Percentiles rank a stretch among this genome's conserved stretches.
Evolutionary conservation across 2,113 vertebrate genomes (phyloP).

Genomic region (Chascanopsetta lugubris): DNA sequence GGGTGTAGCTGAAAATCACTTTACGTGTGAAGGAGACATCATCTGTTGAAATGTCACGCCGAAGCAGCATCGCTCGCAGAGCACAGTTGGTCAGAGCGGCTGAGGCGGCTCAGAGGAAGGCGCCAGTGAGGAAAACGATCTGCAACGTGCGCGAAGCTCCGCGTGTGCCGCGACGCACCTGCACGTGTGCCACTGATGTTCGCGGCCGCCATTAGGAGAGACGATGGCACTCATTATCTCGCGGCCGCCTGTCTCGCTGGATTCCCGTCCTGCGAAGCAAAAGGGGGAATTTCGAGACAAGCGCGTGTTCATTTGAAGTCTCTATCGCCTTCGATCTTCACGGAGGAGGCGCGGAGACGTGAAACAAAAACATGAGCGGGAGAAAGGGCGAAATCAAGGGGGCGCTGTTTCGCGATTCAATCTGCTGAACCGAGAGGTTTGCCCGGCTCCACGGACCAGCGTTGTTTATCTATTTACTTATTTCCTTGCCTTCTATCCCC

Average conservation of each 20-base stretch:
- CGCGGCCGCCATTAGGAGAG: slow-evolving; percentile 63
- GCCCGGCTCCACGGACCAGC: slow-evolving; percentile 57
- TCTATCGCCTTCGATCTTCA: slow-evolving; percentile 32
- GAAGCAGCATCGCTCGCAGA: slow-evolving; percentile 23
- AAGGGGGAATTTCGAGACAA: slow-evolving; percentile 26
- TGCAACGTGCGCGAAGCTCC: slow-evolving; percentile 44
- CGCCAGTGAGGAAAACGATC: slow-evolving; percentile 37
- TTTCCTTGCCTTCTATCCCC: slow-evolving; percentile 55
- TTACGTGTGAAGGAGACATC: slow-evolving; percentile 50
- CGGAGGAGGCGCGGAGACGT: slow-evolving; percentile 29
- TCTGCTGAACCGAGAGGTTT: slow-evolving; percentile 53
- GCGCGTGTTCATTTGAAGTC: slow-evolving; percentile 37
- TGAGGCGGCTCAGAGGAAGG: slow-evolving; percentile 42
- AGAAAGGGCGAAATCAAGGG: slow-evolving; percentile 26
- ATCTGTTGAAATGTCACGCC: slow-evolving; percentile 54
- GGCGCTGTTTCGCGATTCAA: slow-evolving; percentile 36
- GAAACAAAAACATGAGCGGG: slow-evolving; percentile 35
- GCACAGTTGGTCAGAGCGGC: slow-evolving; percentile 32
- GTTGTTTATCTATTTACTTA: slow-evolving; percentile 32
- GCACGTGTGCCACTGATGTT: slow-evolving; percentile 58
- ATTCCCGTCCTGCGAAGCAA: slow-evolving; percentile 44
- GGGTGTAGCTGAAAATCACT: slow-evolving; percentile 42
- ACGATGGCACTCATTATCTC: slow-evolving; percentile 65
- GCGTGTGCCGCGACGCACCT: slow-evolving; percentile 45
- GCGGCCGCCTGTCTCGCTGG: slow-evolving; percentile 54